These are phyloP conservation scores for Tangachromis dhanisi DNA, from an alignment of 2,113 vertebrate species.

Conservation along the genomic window DNA sequence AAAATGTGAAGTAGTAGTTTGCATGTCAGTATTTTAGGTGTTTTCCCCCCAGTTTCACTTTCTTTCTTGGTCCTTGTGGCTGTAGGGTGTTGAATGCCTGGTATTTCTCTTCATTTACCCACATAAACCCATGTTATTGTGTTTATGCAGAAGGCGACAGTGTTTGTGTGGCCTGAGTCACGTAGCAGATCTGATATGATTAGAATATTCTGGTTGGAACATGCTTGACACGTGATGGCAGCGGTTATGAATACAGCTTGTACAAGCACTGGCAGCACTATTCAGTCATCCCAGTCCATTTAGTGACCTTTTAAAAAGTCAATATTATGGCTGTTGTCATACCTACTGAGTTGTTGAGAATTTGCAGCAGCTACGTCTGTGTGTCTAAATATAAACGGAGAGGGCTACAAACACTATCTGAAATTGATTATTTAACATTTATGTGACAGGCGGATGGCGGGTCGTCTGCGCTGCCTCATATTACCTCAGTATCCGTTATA, in stretches of 20 bases:
- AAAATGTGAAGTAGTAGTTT: not conserved
- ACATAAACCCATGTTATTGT: not conserved
- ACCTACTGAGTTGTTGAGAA: not conserved
- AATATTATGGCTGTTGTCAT: not conserved
- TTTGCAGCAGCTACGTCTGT: not conserved
- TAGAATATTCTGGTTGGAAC: not conserved
- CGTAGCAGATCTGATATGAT: not conserved
- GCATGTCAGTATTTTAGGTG: not conserved
- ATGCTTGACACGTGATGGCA: not conserved
- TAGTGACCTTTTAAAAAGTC: not conserved
- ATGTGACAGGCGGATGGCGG: not conserved
- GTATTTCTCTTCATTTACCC: not conserved
- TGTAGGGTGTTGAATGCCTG: not conserved
- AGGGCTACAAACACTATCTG: not conserved
- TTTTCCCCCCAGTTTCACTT: not conserved
- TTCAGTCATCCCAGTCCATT: not conserved
- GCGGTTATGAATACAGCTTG: not conserved
- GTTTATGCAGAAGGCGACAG: not conserved
- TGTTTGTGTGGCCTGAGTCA: not conserved
- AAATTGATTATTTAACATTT: not conserved
- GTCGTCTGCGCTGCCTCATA: not conserved
- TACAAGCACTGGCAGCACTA: not conserved
- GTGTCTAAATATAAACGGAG: constrained; percentile 4
- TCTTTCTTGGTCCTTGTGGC: not conserved
- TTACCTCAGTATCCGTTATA: not conserved